Percentiles rank a stretch among this genome's conserved stretches.
Evolutionary conservation across 2,888 invertebrate genomes (phyloP).

Genomic region (Lycocerus yunnanus): DNA sequence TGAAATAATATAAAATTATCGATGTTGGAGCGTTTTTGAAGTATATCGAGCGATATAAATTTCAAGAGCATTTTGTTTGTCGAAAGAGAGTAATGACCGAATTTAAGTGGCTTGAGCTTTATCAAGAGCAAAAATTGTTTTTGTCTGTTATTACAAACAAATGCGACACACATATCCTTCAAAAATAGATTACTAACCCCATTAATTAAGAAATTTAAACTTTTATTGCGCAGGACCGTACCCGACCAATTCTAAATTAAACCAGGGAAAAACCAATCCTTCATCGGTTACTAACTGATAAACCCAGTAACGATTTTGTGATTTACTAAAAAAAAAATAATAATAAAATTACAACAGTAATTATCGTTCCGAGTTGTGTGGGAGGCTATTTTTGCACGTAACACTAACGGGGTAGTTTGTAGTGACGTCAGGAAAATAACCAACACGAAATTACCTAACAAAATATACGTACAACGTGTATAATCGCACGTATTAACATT

Average conservation of each 20-base stretch:
- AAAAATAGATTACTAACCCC: not conserved
- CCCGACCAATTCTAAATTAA: too few relatives aligned
- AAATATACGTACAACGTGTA: not conserved
- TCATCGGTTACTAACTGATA: not conserved
- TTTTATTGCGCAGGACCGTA: not conserved
- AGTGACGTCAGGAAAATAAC: not conserved
- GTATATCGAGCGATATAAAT: conserved; percentile 12
- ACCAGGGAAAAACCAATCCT: not conserved
- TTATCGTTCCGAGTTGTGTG: not conserved
- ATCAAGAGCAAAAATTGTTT: conserved; percentile 21
- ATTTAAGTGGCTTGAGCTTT: conserved; percentile 13
- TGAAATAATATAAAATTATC: not conserved
- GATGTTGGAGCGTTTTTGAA: conserved; percentile 11
- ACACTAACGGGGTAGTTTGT: not conserved
- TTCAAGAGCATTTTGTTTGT: conserved; percentile 25
- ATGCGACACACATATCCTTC: not conserved
- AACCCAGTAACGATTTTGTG: not conserved
- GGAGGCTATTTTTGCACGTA: not conserved
- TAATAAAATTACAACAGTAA: too few relatives aligned
- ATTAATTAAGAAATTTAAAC: not conserved
- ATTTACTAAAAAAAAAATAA: not conserved
- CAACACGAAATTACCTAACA: not conserved
- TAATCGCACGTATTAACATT: not conserved
- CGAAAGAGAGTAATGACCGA: conserved; percentile 20
- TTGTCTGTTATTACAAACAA: conserved; percentile 18